These are phyloP conservation scores for Bradypus variegatus DNA, from an alignment of 2,797 vertebrate species.

Conservation along the genomic window DNA sequence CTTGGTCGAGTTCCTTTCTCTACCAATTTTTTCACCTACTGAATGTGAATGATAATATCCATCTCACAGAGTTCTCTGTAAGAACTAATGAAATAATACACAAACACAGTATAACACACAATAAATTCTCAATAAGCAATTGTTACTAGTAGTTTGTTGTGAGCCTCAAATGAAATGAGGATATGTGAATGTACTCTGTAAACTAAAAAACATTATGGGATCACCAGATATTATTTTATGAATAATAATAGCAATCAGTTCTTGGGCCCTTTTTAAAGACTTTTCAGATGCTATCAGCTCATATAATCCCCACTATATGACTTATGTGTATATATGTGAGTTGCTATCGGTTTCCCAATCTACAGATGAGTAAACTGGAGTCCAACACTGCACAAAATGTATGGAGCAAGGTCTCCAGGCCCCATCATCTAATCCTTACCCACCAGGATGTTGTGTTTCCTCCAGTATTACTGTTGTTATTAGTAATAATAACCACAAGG, in stretches of 20 bases:
- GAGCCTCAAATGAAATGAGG: neutral
- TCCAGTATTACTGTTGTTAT: neutral
- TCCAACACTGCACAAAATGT: fast-evolving
- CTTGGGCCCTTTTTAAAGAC: too few species aligned
- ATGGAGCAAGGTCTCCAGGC: neutral
- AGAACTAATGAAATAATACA: neutral
- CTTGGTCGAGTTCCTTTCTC: neutral
- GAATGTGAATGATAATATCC: neutral
- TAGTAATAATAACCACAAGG: neutral
- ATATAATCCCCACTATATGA: neutral
- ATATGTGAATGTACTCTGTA: neutral
- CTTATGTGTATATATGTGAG: too few species aligned
- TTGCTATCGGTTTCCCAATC: neutral
- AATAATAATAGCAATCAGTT: neutral
- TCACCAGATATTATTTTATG: neutral
- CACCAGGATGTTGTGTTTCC: neutral
- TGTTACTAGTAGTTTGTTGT: neutral
- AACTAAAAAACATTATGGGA: neutral
- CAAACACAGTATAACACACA: neutral
- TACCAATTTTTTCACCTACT: neutral
- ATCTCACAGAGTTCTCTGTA: neutral
- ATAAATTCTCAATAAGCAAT: neutral
- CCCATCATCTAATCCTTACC: fast-evolving
- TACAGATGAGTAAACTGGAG: fast-evolving
- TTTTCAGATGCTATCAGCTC: neutral